Evolutionary conservation across 2,113 vertebrate species (phyloP).

Genomic region (Helogale parvula): DNA sequence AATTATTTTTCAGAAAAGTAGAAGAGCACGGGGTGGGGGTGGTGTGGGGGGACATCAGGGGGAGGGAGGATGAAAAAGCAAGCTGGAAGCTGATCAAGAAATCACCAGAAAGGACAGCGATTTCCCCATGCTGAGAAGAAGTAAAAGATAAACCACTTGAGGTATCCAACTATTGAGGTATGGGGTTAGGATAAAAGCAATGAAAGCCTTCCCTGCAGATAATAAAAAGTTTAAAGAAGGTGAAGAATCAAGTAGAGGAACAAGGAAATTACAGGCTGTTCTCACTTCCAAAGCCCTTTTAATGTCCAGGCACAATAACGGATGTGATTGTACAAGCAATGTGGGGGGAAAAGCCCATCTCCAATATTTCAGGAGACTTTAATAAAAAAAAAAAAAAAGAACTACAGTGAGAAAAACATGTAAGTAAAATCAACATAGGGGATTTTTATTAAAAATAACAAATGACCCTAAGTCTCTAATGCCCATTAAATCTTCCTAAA

Average conservation of each 20-base stretch:
- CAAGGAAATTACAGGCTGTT: neutral
- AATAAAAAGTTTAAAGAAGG: neutral
- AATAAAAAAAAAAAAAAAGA: neutral
- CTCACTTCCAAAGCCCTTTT: neutral
- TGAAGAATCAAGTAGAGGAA: neutral
- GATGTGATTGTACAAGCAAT: neutral
- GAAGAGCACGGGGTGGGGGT: neutral
- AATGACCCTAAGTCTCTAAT: neutral
- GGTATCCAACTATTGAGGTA: neutral
- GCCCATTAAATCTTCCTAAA: neutral
- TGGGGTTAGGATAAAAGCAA: neutral
- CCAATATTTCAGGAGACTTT: neutral
- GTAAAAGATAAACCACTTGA: neutral
- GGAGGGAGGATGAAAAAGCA: neutral
- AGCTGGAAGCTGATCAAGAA: neutral
- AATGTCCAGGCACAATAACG: neutral
- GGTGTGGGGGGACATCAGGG: neutral
- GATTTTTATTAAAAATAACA: neutral
- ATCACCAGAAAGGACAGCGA: neutral
- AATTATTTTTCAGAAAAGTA: neutral
- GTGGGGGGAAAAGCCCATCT: accelerated
- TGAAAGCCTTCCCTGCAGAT: neutral
- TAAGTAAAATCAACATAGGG: neutral
- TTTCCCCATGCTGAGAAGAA: neutral
- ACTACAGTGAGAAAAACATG: neutral